Base-by-base conservation (phyloP, 2,888 invertebrate genomes). In the Phyllotreta striolata region DNA sequence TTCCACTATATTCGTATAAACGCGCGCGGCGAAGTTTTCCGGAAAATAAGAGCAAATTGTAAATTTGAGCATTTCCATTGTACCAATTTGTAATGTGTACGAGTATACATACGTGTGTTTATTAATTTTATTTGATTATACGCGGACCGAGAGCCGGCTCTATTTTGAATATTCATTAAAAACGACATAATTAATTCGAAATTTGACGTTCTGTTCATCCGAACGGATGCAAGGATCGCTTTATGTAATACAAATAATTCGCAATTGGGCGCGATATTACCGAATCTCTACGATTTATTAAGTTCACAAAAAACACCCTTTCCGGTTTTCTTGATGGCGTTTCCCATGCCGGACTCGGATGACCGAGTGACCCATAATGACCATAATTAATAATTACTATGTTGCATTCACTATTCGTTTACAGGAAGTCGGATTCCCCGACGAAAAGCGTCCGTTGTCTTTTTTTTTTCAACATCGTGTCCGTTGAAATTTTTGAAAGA, bases 311-410 rank as follows among this genome's bases (percentile, higher is more conserved):
- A 24, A 4, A 24, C 24, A 58, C 38, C 58, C 58, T 38, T 58
- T 58, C 58, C 49, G 39, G 58, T 58, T 37, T 24, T 24, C 24
- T 24, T 24, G n/a, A 41, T 44, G 9, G 60, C 43, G 34, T 66
- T 71, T 71, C 71, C 69, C 71, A 71, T 55, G 52, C 49, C 52
- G 62, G 66, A 63, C 66, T 65, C 70, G 71, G 70, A 66, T 72
- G 70, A 71, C 70, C 68, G 69, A 62, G 14, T 69, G 72, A 72
- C 71, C 72, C 66, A 52, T 68, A 71, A 72, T 64, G 61, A 71
- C 69, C 69, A 66, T 72, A 69, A 72, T 72, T 72, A 72, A 72
- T 71, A 69, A 59, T 59, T 64, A 63, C 68, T 41, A 37, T 59
- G 35, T 59, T 59, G 39, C 51, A 40, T 37, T 58, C 49, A 58